Evolutionary conservation across 2,797 vertebrate species (phyloP).

Genomic region (Sphaeramia orbicularis): DNA sequence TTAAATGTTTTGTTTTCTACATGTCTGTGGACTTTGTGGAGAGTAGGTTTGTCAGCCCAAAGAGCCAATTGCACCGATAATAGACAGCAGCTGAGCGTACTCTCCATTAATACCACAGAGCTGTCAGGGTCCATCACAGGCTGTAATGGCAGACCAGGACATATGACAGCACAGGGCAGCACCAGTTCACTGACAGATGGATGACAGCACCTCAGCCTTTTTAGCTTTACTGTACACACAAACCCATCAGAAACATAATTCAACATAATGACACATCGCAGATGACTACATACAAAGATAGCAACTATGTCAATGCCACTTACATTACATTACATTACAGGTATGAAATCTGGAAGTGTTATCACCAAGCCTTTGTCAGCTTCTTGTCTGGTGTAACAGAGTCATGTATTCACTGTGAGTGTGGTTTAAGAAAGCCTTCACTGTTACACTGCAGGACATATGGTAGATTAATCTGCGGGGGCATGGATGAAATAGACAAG

Average conservation of each 20-base stretch:
- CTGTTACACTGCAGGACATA: not conserved
- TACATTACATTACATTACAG: conserved; percentile 16
- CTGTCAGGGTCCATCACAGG: conserved; percentile 70
- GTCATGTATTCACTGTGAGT: conserved; percentile 27
- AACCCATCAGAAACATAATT: conserved; percentile 21
- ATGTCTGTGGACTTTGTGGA: conserved; percentile 6
- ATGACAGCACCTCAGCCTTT: conserved; percentile 48
- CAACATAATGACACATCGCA: conserved; percentile 44
- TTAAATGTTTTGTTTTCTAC: conserved; percentile 45
- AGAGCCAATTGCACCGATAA: conserved; percentile 60
- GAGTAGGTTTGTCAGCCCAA: conserved; percentile 31
- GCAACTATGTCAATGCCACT: conserved; percentile 3
- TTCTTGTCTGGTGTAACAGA: conserved; percentile 22
- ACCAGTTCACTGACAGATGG: conserved; percentile 46
- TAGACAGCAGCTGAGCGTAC: conserved; percentile 40
- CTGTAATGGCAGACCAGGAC: conserved; percentile 57
- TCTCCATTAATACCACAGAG: conserved; percentile 56
- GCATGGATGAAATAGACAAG: conserved; percentile 17
- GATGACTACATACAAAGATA: conserved; percentile 20
- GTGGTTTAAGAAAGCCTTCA: conserved; percentile 6
- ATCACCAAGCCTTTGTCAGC: conserved; percentile 16
- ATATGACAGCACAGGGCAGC: conserved; percentile 48
- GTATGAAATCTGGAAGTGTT: conserved; percentile 27
- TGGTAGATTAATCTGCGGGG: conserved; percentile 17
- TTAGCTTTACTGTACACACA: conserved; percentile 36